Evolutionary conservation across 2,797 vertebrate species (phyloP).

Genomic region (Spea hammondii): DNA sequence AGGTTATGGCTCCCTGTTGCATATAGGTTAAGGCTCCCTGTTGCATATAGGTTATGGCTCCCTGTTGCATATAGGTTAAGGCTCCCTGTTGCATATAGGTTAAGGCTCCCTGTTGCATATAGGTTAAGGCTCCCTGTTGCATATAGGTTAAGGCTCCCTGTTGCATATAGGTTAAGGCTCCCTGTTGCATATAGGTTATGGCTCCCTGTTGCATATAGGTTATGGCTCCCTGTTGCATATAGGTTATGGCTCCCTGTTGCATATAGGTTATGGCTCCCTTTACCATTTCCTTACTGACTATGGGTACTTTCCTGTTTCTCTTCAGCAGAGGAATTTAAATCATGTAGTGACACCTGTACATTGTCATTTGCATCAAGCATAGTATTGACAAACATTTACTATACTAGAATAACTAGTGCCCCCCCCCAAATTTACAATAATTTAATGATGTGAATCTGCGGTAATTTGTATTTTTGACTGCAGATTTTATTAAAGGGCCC

Average conservation of each 20-base stretch:
- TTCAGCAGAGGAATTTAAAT: conserved; percentile 35
- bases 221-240: conserved; percentile 40
- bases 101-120: background rate
- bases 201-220: conserved; percentile 38
- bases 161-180: conserved; percentile 33
- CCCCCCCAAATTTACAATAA: too few species aligned
- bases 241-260: conserved; percentile 25
- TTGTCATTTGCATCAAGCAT: conserved; percentile 25
- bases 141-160: conserved; percentile 42
- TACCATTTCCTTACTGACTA: conserved; percentile 28
- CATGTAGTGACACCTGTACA: background rate
- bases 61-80: conserved; percentile 44
- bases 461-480: too few species aligned
- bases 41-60: conserved; percentile 35
- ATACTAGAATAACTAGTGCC: background rate
- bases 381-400: conserved; percentile 17
- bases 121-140: conserved; percentile 36
- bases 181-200: conserved; percentile 45
- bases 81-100: background rate
- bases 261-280: conserved; percentile 4
- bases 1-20: conserved; percentile 35
- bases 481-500: too few species aligned
- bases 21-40: conserved; percentile 44
- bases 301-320: conserved; percentile 26
- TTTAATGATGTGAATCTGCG: too few species aligned